Conservation (phyloP, 2,113 vertebrate genomes). For the Carassius auratus region DNA sequence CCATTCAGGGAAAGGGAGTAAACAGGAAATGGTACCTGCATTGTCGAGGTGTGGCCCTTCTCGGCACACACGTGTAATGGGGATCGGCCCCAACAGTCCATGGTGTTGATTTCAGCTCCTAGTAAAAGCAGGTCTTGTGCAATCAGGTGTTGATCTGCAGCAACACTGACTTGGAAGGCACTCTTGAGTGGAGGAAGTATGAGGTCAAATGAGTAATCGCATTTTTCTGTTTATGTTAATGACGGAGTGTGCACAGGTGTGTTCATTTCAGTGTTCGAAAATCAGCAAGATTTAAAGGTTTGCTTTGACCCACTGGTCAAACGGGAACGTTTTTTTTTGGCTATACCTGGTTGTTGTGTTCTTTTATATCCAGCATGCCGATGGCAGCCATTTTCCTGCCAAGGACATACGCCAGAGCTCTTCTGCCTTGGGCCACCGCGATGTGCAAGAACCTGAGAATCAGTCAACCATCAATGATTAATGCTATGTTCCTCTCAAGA, state of each 20-base stretch:
- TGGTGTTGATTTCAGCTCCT: slow-evolving; percentile 85
- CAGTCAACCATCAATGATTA: not conserved
- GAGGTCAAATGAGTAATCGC: not conserved
- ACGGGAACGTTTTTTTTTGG: not conserved
- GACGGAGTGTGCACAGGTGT: not conserved
- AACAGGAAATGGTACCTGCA: slow-evolving; percentile 77
- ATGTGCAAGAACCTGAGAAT: slow-evolving; percentile 87
- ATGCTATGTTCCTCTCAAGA: not conserved
- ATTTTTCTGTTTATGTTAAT: not conserved
- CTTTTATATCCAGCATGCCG: slow-evolving; percentile 86
- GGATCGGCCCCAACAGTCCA: slow-evolving; percentile 90
- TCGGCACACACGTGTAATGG: slow-evolving; percentile 91
- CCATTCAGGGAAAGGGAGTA: too few species aligned
- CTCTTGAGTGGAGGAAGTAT: slow-evolving; percentile 76
- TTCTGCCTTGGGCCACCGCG: slow-evolving; percentile 88
- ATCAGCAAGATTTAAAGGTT: too few species aligned
- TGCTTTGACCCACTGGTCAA: not conserved
- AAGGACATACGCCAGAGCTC: slow-evolving; percentile 88
- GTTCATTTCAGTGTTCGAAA: not conserved
- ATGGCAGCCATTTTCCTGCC: slow-evolving; percentile 84
- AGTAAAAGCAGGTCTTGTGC: slow-evolving; percentile 86
- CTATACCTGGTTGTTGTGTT: slow-evolving; percentile 91
- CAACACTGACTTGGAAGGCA: slow-evolving; percentile 89
- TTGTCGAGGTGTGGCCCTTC: slow-evolving; percentile 84
- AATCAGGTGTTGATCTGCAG: slow-evolving; percentile 91